Base-by-base conservation (phyloP, 1,140 invertebrate genomes). In the Leptestheria dahalacensis region DNA sequence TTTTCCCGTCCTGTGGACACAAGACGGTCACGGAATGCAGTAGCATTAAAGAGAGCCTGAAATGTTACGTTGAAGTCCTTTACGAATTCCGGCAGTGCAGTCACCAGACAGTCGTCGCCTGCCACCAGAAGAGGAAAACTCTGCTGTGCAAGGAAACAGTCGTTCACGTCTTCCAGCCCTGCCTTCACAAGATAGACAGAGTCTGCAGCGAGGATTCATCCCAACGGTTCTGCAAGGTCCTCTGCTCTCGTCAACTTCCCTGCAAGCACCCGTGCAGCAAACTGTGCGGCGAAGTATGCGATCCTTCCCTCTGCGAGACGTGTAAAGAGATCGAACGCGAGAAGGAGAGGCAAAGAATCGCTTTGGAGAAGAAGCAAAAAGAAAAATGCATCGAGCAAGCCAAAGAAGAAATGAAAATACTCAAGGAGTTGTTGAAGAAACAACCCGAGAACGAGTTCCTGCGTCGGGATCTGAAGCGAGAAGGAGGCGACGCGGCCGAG, bases 271-370 rank as follows among this genome's bases (percentile, higher is more conserved):
- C 18, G 9, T 59, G 57, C 21, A 11, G 24, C 15, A 21, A 48
- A 21, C 21, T 11, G 3, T 59, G 57, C 26, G 57, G 57, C 1
- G 47, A 56, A n/a, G 25, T 23, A 12, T 59, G 57, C 25, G 21
- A 1, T 2, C 41, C 57, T 0, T 26, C 3, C 4, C 15, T 24
- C 6, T 59, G 57, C 18, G n/a, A 15, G 6, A n/a, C 48, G 2
- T 59, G 57, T 20, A 21, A 20, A 9, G 46, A 20, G 11, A 57
- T 18, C 4, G 28, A 23, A 23, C 18, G n/a, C n/a, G 11, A n/a
- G 11, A 47, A 48, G 48, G 57, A 59, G 26, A 48, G 24, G 25
- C 10, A 18, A 57, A 59, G 48, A 48, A 20, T 23, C n/a, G 48
- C 41, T 9, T n/a, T 10, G 24, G 57, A 59, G 25, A n/a, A 26